phyloP scores from a whole-genome alignment of 2,113 vertebrate genomes.

The Aegithalos caudatus region DNA sequence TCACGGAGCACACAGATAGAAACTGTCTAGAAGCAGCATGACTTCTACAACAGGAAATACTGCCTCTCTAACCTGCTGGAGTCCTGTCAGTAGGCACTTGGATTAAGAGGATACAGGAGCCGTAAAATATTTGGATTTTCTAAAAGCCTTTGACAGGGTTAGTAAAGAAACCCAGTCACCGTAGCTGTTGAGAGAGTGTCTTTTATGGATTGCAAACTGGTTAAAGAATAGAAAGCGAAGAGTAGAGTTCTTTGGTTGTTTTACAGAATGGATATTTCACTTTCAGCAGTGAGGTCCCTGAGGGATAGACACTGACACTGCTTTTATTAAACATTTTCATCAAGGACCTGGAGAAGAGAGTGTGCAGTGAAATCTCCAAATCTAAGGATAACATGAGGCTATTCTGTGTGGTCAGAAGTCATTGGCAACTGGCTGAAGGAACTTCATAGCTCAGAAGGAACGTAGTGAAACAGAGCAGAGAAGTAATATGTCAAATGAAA shows the following conservation, averaged over 20 bases:
- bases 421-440: neutral
- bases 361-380: neutral
- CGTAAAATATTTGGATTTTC: neutral
- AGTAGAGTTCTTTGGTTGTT: neutral
- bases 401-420: neutral
- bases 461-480: neutral
- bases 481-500: neutral
- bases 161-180: neutral
- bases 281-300: neutral
- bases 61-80: neutral
- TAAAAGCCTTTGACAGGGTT: neutral
- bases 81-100: neutral
- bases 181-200: neutral
- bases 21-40: neutral
- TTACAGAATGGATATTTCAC: neutral
- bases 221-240: neutral
- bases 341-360: neutral
- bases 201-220: neutral
- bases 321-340: slow-evolving; percentile 7
- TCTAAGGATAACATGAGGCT: neutral
- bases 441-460: neutral
- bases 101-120: neutral
- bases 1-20: neutral
- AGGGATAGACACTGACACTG: neutral
- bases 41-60: neutral